Base-by-base conservation (phyloP, 1,140 invertebrate species). In the Heliconius congener region DNA sequence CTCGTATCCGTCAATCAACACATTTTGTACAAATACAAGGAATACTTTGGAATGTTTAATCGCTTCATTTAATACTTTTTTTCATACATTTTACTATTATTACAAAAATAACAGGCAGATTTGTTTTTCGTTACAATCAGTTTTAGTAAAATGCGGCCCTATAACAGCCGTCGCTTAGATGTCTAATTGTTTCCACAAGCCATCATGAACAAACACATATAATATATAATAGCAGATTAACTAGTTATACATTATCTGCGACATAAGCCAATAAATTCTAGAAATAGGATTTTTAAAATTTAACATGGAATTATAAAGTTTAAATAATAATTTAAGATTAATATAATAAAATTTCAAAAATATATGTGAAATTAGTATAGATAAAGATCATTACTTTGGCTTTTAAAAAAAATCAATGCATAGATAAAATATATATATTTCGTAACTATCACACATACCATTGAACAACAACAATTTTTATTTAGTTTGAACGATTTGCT, bases 11-110 rank as follows among this genome's bases (percentile, higher is more conserved):
- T 8, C 13, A 19, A 72, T 39, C 71, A 39, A 27, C 37, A 39
- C 4, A 72, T 37, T 37, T 19, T 37, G 2, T 72, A 42, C 27
- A 37, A 76, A 50, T 71, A 71, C 42, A 27, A 71, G 46, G 23
- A 77, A 77, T 77, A 77, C 75, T 77, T 77, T 71, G 75, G 60
- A 71, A 71, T 60, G 57, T 66, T 66, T 23, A 52, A 52, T 52
- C 50, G 18, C 6, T 52, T 52, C 50, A 5, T 66, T 27, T 66
- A 66, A 66, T 71, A 39, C 66, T 77, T 52, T n/a, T 16, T 1
- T 76, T 34, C 1, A 76, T 70, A 70, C 60, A 66, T 30, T 66
- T 66, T 4, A 23, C 23, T 66, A 52, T 57, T 8, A 13, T 74
- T 52, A 71, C 23, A 72, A 72, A 72, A 72, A 72, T 72, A 72